phyloP scores from a whole-genome alignment of 1,140 invertebrate genomes.

The Saxidomus purpurata region DNA sequence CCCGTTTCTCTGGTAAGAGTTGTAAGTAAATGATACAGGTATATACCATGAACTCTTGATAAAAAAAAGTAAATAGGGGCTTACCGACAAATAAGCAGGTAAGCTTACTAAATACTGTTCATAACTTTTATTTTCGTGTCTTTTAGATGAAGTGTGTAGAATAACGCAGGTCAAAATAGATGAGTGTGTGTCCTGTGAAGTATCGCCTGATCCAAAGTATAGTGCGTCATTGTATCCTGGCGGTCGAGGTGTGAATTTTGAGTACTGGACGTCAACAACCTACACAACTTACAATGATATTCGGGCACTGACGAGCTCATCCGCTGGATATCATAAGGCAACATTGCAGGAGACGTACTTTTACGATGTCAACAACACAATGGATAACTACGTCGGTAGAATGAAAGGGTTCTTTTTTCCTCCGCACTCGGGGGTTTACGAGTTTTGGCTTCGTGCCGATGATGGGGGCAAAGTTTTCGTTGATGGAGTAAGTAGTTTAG shows the following conservation, averaged over 20 bases:
- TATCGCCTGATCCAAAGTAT: slow-evolving; percentile 11
- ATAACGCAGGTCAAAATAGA: slow-evolving; percentile 29
- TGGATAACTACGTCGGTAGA: slow-evolving; percentile 34
- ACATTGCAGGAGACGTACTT: slow-evolving; percentile 39
- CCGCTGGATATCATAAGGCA: not conserved
- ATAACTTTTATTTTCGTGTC: no score
- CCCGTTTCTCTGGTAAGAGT: no score
- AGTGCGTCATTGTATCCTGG: slow-evolving; percentile 3
- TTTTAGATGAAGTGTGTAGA: slow-evolving; percentile 51
- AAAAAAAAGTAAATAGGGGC: no score
- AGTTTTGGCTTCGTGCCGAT: slow-evolving; percentile 40
- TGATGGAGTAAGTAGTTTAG: slow-evolving; percentile 58
- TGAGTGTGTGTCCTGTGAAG: slow-evolving; percentile 17
- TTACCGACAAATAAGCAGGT: no score
- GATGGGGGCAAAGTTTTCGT: slow-evolving; percentile 37
- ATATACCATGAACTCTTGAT: no score
- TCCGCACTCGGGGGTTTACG: slow-evolving; percentile 35
- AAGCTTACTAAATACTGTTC: no score
- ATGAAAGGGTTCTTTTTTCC: slow-evolving; percentile 37
- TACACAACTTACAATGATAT: not conserved
- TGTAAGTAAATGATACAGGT: no score
- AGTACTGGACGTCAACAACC: slow-evolving; percentile 31
- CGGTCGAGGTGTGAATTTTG: slow-evolving; percentile 34
- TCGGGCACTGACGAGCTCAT: not conserved
- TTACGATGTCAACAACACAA: slow-evolving; percentile 18